These are phyloP conservation scores for Brachyhypopomus occidentalis DNA, from an alignment of 2,113 vertebrate genomes.

Conservation along the genomic window DNA sequence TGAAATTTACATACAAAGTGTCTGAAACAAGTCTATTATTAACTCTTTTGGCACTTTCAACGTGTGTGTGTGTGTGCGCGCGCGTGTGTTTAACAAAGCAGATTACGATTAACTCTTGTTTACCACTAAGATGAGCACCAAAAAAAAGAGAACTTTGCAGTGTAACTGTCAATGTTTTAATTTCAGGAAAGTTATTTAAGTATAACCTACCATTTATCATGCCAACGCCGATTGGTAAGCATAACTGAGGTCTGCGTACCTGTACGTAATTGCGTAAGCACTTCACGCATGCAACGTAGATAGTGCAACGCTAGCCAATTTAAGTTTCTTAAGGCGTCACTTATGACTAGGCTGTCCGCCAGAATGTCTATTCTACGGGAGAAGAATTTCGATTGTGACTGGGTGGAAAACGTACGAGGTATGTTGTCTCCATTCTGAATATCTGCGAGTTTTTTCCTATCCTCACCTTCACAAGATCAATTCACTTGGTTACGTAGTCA, in stretches of 20 bases:
- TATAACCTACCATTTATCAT: too few species aligned
- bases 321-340: neutral
- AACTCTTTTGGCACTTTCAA: too few species aligned
- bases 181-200: too few species aligned
- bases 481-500: too few species aligned
- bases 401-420: neutral
- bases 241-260: constrained; percentile 9
- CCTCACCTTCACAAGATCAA: constrained; percentile 1
- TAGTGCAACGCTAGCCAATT: neutral
- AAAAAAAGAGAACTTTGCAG: neutral
- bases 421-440: neutral
- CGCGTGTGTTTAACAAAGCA: too few species aligned
- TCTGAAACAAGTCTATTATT: too few species aligned
- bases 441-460: neutral
- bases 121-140: too few species aligned
- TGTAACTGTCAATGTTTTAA: too few species aligned
- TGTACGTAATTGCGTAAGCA: constrained; percentile 39
- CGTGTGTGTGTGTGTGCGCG: too few species aligned
- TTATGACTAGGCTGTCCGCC: neutral
- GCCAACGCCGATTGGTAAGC: too few species aligned
- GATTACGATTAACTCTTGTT: too few species aligned
- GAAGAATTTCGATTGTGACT: neutral
- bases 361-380: neutral
- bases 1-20: too few species aligned
- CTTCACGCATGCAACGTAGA: neutral